Conservation (phyloP, 2,113 vertebrate species). For the Crocuta crocuta region DNA sequence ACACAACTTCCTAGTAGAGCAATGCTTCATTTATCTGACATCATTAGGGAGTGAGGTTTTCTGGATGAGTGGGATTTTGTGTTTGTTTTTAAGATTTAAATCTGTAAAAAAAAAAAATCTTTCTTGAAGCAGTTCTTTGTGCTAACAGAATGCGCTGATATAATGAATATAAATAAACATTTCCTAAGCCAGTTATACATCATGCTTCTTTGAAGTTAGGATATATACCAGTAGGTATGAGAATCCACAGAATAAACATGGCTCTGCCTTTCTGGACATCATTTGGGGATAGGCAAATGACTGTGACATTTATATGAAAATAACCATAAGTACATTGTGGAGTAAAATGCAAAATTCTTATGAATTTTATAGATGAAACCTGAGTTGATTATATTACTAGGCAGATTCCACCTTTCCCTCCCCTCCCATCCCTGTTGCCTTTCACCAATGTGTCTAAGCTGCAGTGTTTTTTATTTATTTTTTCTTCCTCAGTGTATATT, state of each 20-base stretch:
- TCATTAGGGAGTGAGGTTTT: slow-evolving; percentile 37
- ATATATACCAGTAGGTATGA: background rate
- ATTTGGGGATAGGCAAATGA: rapidly evolving
- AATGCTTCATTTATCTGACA: slow-evolving; percentile 27
- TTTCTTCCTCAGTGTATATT: background rate
- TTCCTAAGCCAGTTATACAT: background rate
- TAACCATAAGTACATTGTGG: background rate
- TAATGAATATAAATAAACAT: background rate
- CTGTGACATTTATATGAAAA: background rate
- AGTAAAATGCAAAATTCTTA: background rate
- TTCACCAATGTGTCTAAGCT: background rate
- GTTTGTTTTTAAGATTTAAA: slow-evolving; percentile 54
- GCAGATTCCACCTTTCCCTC: background rate
- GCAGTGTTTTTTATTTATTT: background rate
- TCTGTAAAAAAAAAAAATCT: background rate
- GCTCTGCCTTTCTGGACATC: background rate
- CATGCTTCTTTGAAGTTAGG: background rate
- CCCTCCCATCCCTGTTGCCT: background rate
- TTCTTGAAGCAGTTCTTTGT: slow-evolving; percentile 13
- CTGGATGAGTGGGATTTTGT: background rate
- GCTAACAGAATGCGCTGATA: background rate
- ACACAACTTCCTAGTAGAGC: background rate
- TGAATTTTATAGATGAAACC: background rate
- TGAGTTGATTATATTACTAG: background rate
- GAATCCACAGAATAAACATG: background rate